Evolutionary conservation across 2,113 vertebrate genomes (phyloP), one percentile per base, ranked within the genome.

Genomic region (Chaetops frenatus): DNA sequence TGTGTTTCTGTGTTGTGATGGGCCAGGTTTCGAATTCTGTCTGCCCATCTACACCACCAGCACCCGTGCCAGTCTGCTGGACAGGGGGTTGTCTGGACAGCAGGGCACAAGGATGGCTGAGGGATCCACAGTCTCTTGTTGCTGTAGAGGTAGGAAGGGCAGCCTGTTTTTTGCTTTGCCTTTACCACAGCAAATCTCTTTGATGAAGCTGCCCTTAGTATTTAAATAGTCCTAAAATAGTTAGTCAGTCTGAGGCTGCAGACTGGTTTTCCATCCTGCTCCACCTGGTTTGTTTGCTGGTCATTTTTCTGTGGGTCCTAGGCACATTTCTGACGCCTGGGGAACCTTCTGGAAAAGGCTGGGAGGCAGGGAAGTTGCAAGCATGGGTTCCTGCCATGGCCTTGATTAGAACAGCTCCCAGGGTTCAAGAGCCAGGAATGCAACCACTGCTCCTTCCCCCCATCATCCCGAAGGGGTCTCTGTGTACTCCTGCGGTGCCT

Each of bases 381-480:
- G 24, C 6, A 5, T 31, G 24, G 11, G 28, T 80, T 84, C 90
- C 56, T 84, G 44, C 73, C 15, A 5, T 13, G 19, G 25, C 13
- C 47, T 74, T 44, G 36, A 3, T 79, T 36, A 54, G 47, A 71
- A 51, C 61, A 85, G 31, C 65, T 79, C 10, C 15, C 38, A 25
- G 29, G 31, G 42, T 28, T 80, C 11, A 58, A 45, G 62, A 47
- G 48, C 13, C 19, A 36, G 74, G 25, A 61, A 9, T 2, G 3
- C 42, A 92, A 28, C 7, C 4, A 1, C 38, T 62, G 1, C 28
- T 79, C 12, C 24, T 88, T 45, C 6, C 27, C 18, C 20, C 1
- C 0, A 0, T n/a, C 1, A 6, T 44, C 36, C 54, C 0, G 0
- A 6, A 64, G 79, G 36, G 11, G 2, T 57, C 56, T 44, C 13